Conservation (phyloP, 2,113 vertebrate species). For the Pedionomus torquatus region DNA sequence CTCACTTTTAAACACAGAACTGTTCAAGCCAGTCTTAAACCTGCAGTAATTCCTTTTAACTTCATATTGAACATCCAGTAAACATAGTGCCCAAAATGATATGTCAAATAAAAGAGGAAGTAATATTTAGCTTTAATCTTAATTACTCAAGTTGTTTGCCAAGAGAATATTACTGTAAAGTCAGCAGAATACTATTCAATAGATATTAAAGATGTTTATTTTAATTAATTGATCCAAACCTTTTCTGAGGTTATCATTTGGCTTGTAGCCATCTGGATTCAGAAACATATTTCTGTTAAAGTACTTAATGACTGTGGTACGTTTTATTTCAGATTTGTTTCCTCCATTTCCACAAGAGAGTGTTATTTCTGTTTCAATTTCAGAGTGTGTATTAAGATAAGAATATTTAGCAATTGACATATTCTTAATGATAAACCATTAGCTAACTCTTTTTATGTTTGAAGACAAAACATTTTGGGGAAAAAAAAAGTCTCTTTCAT, state of each 20-base stretch:
- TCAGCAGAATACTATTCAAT: not conserved
- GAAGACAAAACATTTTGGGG: not conserved
- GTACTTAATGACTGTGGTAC: not conserved
- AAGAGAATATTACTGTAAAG: not conserved
- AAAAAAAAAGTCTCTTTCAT: not conserved
- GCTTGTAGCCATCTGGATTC: not conserved
- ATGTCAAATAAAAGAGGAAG: not conserved
- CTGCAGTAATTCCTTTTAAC: not conserved
- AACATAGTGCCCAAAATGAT: not conserved
- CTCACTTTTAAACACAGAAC: not conserved
- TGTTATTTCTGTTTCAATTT: conserved; percentile 9
- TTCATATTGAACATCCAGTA: not conserved
- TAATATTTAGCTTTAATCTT: not conserved
- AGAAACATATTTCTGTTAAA: not conserved
- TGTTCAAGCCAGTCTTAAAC: not conserved
- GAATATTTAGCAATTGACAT: conserved; percentile 28
- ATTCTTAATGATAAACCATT: not conserved
- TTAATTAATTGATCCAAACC: not conserved
- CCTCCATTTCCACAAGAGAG: not conserved
- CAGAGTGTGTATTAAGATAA: not conserved
- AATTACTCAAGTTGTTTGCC: not conserved
- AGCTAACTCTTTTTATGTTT: not conserved
- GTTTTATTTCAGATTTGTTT: not conserved
- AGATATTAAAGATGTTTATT: not conserved
- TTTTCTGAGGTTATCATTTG: not conserved